phyloP scores from a whole-genome alignment of 92 coral and sea anemone genomes.

The Paragorgia papillata region DNA sequence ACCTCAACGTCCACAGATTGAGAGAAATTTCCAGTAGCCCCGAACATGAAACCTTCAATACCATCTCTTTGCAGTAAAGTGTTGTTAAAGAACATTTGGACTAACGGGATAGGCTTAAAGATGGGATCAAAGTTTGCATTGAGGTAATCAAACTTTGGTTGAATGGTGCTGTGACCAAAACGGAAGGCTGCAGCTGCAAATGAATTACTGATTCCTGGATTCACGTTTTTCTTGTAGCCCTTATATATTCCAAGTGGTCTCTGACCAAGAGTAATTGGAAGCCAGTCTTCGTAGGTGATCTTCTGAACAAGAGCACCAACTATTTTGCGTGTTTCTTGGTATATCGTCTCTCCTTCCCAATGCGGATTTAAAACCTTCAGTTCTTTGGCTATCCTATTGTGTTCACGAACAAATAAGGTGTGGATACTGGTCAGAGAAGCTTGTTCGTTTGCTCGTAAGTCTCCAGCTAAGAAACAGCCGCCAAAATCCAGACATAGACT shows the following conservation, averaged over 20 bases:
- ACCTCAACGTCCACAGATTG: background rate
- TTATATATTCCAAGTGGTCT: slow-evolving; percentile 43
- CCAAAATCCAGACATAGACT: slow-evolving; percentile 33
- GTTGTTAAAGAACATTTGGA: slow-evolving; percentile 20
- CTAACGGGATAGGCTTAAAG: background rate
- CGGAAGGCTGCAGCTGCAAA: slow-evolving; percentile 26
- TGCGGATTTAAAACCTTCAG: slow-evolving; percentile 61
- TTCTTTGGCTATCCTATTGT: slow-evolving; percentile 80
- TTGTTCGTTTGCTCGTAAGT: slow-evolving; percentile 91
- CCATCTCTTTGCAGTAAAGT: background rate
- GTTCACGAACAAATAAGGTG: slow-evolving; percentile 88
- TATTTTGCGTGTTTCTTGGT: slow-evolving; percentile 87
- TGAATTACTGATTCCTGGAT: slow-evolving; percentile 11
- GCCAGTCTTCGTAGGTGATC: slow-evolving; percentile 74
- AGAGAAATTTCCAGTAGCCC: slow-evolving; percentile 5
- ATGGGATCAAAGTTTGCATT: background rate
- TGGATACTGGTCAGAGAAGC: slow-evolving; percentile 84
- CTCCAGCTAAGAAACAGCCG: slow-evolving; percentile 93
- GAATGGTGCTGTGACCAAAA: slow-evolving; percentile 35
- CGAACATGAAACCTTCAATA: slow-evolving; percentile 7
- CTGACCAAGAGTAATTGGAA: slow-evolving; percentile 78
- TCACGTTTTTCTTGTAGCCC: background rate
- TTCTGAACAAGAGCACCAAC: slow-evolving; percentile 89
- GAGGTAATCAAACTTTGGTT: slow-evolving; percentile 10
- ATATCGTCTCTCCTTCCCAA: slow-evolving; percentile 76